Percentiles rank a stretch among this genome's conserved stretches.
phyloP scores from a whole-genome alignment of 2,797 vertebrate genomes.

The Gila robusta region DNA sequence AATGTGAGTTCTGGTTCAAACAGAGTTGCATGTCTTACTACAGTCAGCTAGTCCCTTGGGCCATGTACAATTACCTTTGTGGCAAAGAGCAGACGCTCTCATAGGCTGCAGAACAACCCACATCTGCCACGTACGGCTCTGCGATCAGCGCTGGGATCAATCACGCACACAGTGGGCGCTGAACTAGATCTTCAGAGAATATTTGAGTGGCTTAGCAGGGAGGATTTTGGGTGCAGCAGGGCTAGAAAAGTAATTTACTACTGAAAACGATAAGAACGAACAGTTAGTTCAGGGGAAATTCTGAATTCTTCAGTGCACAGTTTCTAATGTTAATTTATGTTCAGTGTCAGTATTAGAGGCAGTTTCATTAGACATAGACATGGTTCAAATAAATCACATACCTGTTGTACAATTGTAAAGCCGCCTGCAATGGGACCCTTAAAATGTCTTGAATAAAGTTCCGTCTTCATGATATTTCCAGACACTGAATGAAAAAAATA shows the following conservation, averaged over 20 bases:
- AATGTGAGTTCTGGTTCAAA: slow-evolving; percentile 22
- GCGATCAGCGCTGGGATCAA: slow-evolving; percentile 39
- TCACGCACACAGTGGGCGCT: slow-evolving; percentile 25
- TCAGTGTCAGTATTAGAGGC: slow-evolving; percentile 33
- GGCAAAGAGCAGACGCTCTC: slow-evolving; percentile 18
- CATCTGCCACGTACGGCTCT: slow-evolving; percentile 30
- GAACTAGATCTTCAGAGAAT: slow-evolving; percentile 41
- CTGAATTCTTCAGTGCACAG: slow-evolving; percentile 42
- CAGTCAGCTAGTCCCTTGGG: slow-evolving; percentile 33
- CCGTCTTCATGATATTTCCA: slow-evolving; percentile 10
- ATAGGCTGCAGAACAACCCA: slow-evolving; percentile 15
- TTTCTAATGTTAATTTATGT: slow-evolving; percentile 53
- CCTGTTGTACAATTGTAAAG: slow-evolving; percentile 49
- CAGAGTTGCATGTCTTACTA: slow-evolving; percentile 30
- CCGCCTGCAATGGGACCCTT: slow-evolving; percentile 10
- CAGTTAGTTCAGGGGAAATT: slow-evolving; percentile 35
- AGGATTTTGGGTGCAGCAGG: slow-evolving; percentile 46
- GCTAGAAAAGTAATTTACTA: slow-evolving; percentile 50
- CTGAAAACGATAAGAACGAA: slow-evolving; percentile 26
- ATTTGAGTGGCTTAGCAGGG: slow-evolving; percentile 42
- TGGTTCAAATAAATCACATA: slow-evolving; percentile 55
- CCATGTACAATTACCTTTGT: slow-evolving; percentile 42
- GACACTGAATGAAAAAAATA: slow-evolving; percentile 6
- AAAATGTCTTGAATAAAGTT: slow-evolving; percentile 39
- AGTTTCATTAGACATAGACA: slow-evolving; percentile 42